phyloP scores from a whole-genome alignment of 1,140 invertebrate species.

The Schlechtendalia chinensis region DNA sequence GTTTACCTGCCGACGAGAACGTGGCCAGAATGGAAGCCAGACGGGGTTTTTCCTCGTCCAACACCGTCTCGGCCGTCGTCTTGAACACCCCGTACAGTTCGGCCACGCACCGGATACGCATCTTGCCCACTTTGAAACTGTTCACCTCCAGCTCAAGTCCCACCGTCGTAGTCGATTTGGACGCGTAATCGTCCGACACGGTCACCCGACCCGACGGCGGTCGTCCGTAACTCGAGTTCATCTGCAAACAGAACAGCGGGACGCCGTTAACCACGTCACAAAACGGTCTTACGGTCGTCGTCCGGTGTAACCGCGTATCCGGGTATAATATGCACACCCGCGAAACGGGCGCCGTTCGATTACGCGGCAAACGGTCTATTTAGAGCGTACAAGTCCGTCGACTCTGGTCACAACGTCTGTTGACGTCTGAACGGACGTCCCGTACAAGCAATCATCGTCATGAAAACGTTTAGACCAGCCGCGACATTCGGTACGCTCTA shows the following conservation, averaged over 20 bases:
- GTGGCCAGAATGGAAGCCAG: conserved; percentile 67
- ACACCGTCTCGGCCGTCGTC: conserved; percentile 58
- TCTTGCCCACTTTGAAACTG: conserved; percentile 54
- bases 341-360: too few relatives aligned
- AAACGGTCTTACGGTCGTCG: neutral
- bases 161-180: conserved; percentile 50
- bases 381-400: too few relatives aligned
- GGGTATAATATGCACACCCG: too few relatives aligned
- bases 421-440: too few relatives aligned
- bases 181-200: neutral
- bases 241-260: conserved; percentile 8
- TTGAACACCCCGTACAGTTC: conserved; percentile 63
- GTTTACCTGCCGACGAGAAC: conserved; percentile 58
- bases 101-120: conserved; percentile 65
- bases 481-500: too few relatives aligned
- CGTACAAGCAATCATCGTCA: too few relatives aligned
- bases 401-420: too few relatives aligned
- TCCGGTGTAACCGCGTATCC: too few relatives aligned
- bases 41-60: conserved; percentile 66
- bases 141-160: conserved; percentile 53
- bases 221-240: conserved; percentile 31
- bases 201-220: neutral
- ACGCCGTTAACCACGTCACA: neutral
- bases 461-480: too few relatives aligned
- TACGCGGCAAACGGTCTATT: too few relatives aligned